Conservation (phyloP, 2,113 vertebrate genomes). For the Aplodontia rufa region DNA sequence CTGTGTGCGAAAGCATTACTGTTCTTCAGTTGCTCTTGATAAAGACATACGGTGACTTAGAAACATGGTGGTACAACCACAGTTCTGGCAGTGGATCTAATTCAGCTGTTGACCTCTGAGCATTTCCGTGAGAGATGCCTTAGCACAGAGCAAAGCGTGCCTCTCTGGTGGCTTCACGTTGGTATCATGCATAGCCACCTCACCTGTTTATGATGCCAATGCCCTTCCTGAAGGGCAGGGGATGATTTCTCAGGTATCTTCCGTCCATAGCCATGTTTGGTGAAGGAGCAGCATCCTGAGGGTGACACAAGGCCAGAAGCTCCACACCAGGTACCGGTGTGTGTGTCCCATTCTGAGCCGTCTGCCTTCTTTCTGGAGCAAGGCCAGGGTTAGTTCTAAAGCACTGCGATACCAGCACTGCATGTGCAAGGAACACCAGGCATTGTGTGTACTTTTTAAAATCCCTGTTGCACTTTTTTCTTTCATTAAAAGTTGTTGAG, state of each 20-base stretch:
- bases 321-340: not conserved
- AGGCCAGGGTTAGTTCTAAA: constrained; percentile 9
- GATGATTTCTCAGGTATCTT: not conserved
- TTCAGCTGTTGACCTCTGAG: not conserved
- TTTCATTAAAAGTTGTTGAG: not conserved
- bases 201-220: not conserved
- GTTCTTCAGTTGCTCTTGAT: not conserved
- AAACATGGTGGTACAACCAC: not conserved
- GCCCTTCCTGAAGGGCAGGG: not conserved
- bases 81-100: not conserved
- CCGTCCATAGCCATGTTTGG: not conserved
- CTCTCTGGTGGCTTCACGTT: not conserved
- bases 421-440: not conserved
- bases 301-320: not conserved
- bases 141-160: rapidly evolving
- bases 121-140: not conserved
- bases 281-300: not conserved
- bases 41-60: not conserved
- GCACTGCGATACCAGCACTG: no score
- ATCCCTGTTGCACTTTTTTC: not conserved
- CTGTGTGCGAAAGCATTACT: not conserved
- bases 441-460: not conserved
- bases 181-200: not conserved
- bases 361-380: not conserved
- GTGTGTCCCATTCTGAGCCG: not conserved